Evolutionary conservation across 2,797 vertebrate species (phyloP).

Genomic region (Rhinella marina): DNA sequence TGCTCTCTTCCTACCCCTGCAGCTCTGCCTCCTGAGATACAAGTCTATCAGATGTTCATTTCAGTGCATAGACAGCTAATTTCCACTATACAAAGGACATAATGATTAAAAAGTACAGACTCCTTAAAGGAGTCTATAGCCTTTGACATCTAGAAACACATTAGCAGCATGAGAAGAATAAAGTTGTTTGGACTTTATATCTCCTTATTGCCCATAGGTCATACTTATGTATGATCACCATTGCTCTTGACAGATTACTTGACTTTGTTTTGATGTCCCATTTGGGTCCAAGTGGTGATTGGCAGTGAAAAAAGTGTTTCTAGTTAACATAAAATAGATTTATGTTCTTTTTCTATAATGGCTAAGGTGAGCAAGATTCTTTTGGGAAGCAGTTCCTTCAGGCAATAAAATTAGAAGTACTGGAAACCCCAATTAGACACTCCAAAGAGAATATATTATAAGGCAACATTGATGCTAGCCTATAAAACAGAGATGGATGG

Average conservation of each 20-base stretch:
- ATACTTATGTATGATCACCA: neutral
- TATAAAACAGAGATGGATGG: neutral
- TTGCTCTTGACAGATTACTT: neutral
- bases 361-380: neutral
- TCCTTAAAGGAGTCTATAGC: too few species aligned
- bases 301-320: neutral
- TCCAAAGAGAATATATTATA: slow-evolving; percentile 12
- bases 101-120: too few species aligned
- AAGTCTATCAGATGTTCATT: too few species aligned
- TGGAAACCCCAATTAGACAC: neutral
- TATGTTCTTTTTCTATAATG: neutral
- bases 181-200: neutral
- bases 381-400: neutral
- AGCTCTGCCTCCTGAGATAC: too few species aligned
- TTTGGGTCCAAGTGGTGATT: neutral
- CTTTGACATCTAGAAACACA: too few species aligned
- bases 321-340: neutral
- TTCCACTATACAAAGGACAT: too few species aligned
- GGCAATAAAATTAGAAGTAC: neutral
- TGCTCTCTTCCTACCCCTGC: too few species aligned
- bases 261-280: neutral
- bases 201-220: neutral
- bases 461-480: neutral
- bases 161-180: too few species aligned
- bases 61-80: too few species aligned